Conservation (phyloP, 2,113 vertebrate genomes). For the Lophotis ruficrista region DNA sequence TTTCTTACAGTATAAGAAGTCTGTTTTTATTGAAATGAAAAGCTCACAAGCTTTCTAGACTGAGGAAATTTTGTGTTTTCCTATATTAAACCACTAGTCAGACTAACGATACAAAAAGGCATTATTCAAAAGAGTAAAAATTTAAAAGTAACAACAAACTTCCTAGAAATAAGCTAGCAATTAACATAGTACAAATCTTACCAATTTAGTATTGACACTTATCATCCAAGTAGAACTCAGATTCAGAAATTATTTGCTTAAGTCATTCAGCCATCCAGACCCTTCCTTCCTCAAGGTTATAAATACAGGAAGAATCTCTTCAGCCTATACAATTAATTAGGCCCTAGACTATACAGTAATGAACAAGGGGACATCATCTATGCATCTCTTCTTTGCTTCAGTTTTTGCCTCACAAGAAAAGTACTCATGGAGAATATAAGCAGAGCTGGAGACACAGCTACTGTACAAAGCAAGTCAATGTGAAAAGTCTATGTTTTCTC, state of each 20-base stretch:
- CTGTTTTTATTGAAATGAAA: neutral
- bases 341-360: neutral
- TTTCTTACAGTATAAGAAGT: neutral
- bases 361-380: neutral
- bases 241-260: neutral
- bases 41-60: neutral
- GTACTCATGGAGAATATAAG: neutral
- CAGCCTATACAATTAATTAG: neutral
- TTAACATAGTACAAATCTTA: neutral
- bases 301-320: neutral
- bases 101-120: neutral
- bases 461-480: neutral
- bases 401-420: neutral
- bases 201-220: neutral
- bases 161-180: neutral
- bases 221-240: neutral
- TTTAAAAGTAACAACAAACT: neutral
- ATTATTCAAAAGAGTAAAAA: neutral
- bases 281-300: neutral
- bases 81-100: neutral
- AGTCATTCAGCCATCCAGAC: neutral
- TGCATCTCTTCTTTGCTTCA: neutral
- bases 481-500: neutral
- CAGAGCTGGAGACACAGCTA: neutral
- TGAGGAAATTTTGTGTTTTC: neutral